Base-by-base conservation (phyloP, 23 tunicate genomes). In the Ciona savignyi region DNA sequence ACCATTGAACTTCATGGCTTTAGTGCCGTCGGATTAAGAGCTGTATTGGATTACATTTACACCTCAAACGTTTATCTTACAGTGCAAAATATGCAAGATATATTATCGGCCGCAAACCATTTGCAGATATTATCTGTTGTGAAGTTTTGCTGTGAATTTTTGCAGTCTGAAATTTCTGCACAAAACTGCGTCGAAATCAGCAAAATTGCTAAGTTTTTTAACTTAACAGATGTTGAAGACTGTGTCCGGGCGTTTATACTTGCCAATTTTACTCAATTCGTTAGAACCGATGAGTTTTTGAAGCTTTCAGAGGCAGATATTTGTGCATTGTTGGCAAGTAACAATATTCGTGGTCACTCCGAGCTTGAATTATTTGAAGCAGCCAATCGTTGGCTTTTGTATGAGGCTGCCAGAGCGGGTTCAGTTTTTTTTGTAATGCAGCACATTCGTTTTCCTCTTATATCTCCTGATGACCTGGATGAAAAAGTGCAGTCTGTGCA, bases 291-390 rank as follows among this genome's bases (percentile, higher is more conserved):
- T n/a, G 98, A 93, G 68, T 93, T 78, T 79, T 68, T 93, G n/a
- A 73, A 83, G 2, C 81, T 93, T 49, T 82, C 98, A 0, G 85
- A 86, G 31, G 78, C 70, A 23, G 95, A 93, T 63, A 78, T 93
- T 21, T 93, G 98, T 68, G 82, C 82, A 22, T 33, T 93, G 25
- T 68, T 93, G 32, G 63, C 85, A 21, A 81, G 95, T 49, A 89
- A 93, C 62, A 82, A 83, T 24, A 86, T 93, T 51, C 74, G 93
- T 30, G 98, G 93, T 11, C 98, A 93, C 63, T 84, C 90, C 35
- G 98, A 93, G 67, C 67, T 93, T 25, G 98, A 93, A 25, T 76
- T 93, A n/a, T 93, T 93, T 78, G 83, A 81, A 70, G 98, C 98
- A 21, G 95, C 90, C 48, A 78, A 93, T 83, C 77, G 85, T 2